Base-by-base conservation (phyloP, 64 coral and sea anemone species). In the Hydrozoanthus tunicans region DNA sequence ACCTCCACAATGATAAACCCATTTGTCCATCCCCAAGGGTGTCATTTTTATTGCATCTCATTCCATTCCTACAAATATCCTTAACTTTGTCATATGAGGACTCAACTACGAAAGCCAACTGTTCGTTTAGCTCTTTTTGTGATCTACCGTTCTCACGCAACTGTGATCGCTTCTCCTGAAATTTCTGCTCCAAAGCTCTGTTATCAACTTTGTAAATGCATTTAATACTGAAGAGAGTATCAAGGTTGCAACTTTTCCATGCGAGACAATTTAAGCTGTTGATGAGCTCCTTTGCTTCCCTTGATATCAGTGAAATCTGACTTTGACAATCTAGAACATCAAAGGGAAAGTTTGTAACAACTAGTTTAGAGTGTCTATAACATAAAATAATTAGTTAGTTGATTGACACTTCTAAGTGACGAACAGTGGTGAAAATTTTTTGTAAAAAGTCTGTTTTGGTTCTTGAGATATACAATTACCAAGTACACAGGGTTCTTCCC, bases 141-240 rank as follows among this genome's bases (percentile, higher is more conserved):
- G 79, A 85, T 52, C 91, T 89, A 9, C 91, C 94, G 6, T 95
- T 70, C 5, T 93, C 85, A 43, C 86, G 83, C 5, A 95, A 15
- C 63, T 83, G 62, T 24, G 91, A 27, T n/a, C 72, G 70, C 54
- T 95, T 95, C 12, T 89, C 68, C 6, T 90, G 86, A 57, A 93
- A 95, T n/a, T 86, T 91, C 57, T 66, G 62, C 32, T 90, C 91
- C 20, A 93, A 77, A 67, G 17, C 9, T 59, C 52, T 77, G 72
- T 95, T 95, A 26, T 95, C 91, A 11, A 95, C 91, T 80, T 93
- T 95, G 43, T 84, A 82, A 81, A 93, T 92, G 23, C 79, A 62
- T 8, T 72, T 51, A 70, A 93, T 93, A 51, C 32, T 77, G 17
- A 92, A 82, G 26, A 7, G 17, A 12, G 43, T 83, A 51, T 89